Evolutionary conservation across 37 sponge, comb jelly and placozoan species (phyloP), one percentile per base, ranked within the genome.

Genomic region (Chondrilla cf. caribensis): DNA sequence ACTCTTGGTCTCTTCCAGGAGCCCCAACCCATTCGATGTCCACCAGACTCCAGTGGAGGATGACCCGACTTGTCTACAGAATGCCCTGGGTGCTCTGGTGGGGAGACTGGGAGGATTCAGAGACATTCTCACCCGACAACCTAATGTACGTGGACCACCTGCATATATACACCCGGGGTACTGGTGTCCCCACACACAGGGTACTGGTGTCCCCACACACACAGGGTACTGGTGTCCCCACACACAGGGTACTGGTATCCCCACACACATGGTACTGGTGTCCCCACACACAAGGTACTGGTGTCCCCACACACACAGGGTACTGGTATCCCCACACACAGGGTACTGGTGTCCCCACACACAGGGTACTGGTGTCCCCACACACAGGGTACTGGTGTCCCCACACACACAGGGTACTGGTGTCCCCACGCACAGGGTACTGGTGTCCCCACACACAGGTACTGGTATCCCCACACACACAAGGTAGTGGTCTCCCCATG

Each of bases 21-120:
- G 0, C 24, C 76, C 76, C 44, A 73, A 43, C 24, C 44, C 76
- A 9, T 73, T 73, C 40, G 76, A 73, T 22, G 15, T 28, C 29
- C 76, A 31, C 25, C 76, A 73, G 43, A 42, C 41, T 7, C 76
- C 41, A 38, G 25, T 43, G 40, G 76, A 73, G 76, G 76, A 73
- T 1, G 24, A 73, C 76, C 18, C 44, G 4, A n/a, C 41, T 43
- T 37, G 76, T 18, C 76, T 73, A 19, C 8, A 38, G 44, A 39
- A n/a, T 42, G 44, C 76, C 19, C 17, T 73, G 44, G 43, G 44
- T 37, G 41, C 76, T 4, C 19, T 73, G 1, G 15, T 7, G 0
- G 43, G 36, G 40, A 38, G 76, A 39, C 25, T 73, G 41, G 44
- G 25, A 0, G 21, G 18, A 2, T 37, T 73, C 41, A 40, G 25